These are phyloP conservation scores for Siphlonurus alternatus DNA, from an alignment of 2,888 invertebrate species.

Conservation along the genomic window DNA sequence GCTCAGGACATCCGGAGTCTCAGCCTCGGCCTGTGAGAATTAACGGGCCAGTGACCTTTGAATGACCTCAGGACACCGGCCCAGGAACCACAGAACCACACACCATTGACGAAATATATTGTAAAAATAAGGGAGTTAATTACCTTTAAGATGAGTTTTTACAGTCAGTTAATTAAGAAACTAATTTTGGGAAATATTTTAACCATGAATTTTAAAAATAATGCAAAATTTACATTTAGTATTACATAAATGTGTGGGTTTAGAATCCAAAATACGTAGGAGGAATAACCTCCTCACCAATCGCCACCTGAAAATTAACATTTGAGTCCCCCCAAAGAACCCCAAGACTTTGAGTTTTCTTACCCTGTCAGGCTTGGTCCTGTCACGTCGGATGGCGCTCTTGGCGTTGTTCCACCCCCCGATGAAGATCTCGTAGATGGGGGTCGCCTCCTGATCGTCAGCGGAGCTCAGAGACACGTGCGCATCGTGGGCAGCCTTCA, in stretches of 20 bases:
- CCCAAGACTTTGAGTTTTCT: no score
- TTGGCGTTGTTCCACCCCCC: slow-evolving; percentile 80
- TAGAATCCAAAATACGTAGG: no score
- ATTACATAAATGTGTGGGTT: no score
- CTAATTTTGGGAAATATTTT: no score
- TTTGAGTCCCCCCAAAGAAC: no score
- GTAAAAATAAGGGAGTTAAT: no score
- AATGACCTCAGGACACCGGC: slow-evolving; percentile 57
- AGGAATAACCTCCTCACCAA: no score
- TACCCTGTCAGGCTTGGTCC: slow-evolving; percentile 47
- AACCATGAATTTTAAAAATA: no score
- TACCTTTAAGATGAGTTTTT: neutral
- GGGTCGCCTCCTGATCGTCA: slow-evolving; percentile 49
- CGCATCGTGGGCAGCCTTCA: slow-evolving; percentile 66
- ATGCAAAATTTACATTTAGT: no score
- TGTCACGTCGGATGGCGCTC: slow-evolving; percentile 66
- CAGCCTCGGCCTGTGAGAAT: slow-evolving; percentile 45
- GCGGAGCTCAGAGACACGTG: slow-evolving; percentile 58
- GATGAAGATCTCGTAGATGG: slow-evolving; percentile 65
- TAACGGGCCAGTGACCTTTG: no score
- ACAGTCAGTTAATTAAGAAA: no score
- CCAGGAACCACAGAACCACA: slow-evolving; percentile 73
- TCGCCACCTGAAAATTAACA: no score
- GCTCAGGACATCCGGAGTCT: slow-evolving; percentile 55
- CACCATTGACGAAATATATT: slow-evolving; percentile 46